Conservation (phyloP, 2,888 invertebrate species). For the Nemotelus nigrinus region DNA sequence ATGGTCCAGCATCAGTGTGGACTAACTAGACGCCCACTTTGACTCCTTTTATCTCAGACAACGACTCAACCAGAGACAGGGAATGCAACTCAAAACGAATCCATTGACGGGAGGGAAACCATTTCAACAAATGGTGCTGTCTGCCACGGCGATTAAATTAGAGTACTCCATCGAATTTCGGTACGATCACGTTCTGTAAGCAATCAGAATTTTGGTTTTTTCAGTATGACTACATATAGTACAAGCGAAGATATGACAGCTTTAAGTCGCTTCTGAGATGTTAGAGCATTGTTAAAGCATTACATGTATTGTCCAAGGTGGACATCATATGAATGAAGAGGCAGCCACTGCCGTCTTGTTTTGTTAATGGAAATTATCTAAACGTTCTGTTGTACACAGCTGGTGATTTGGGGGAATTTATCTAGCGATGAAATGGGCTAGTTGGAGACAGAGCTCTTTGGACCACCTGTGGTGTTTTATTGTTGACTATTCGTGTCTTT, state of each 20-base stretch:
- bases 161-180: conserved; percentile 29
- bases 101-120: background rate
- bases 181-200: conserved; percentile 18
- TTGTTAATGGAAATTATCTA: too few species aligned
- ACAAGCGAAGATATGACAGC: too few species aligned
- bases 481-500: background rate
- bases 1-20: too few species aligned
- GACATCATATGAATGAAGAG: too few species aligned
- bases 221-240: too few species aligned
- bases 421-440: background rate
- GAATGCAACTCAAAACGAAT: conserved; percentile 1
- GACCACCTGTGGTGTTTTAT: conserved; percentile 34
- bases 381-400: too few species aligned
- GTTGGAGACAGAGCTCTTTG: conserved; percentile 9
- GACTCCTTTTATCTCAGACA: too few species aligned
- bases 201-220: conserved; percentile 1
- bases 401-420: background rate
- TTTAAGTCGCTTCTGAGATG: too few species aligned
- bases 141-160: background rate
- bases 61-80: background rate
- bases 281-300: too few species aligned
- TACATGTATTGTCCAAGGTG: background rate
- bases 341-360: too few species aligned
- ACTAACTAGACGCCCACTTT: too few species aligned
- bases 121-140: background rate